phyloP scores from a whole-genome alignment of 1,140 invertebrate genomes.

The Papilio machaon region DNA sequence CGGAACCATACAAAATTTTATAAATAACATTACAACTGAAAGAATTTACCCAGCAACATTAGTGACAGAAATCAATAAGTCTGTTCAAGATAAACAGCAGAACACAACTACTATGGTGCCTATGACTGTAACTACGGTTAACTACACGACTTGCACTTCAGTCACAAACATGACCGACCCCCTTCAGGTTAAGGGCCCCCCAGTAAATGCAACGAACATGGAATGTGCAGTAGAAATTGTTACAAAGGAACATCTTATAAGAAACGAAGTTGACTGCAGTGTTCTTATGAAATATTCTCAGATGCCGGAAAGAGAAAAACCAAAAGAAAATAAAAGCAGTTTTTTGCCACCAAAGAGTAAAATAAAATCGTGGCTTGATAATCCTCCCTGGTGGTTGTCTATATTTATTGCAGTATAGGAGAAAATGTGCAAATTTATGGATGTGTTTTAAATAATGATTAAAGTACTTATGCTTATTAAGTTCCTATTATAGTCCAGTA shows the following conservation, averaged over 20 bases:
- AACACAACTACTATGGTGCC: neutral
- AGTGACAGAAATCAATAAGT: neutral
- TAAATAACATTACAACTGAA: neutral
- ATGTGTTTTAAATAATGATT: neutral
- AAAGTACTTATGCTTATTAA: neutral
- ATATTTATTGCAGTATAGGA: conserved; percentile 64
- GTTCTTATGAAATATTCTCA: conserved; percentile 65
- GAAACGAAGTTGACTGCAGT: conserved; percentile 63
- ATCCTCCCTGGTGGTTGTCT: conserved; percentile 75
- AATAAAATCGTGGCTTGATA: conserved; percentile 66
- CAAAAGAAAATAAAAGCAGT: conserved; percentile 38
- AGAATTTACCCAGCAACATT: neutral
- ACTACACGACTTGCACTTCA: conserved; percentile 43
- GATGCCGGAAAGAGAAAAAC: conserved; percentile 66
- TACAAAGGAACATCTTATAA: conserved; percentile 53
- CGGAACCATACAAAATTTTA: neutral
- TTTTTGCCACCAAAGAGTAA: conserved; percentile 61
- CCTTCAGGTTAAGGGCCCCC: conserved; percentile 59
- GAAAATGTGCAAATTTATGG: neutral
- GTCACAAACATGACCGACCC: conserved; percentile 56
- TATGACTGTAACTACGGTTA: conserved; percentile 23
- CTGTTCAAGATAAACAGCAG: neutral
- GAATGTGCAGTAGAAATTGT: conserved; percentile 68
- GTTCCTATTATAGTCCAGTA: too few relatives aligned
- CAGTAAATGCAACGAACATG: conserved; percentile 54